A percentile compares a stretch with the other conserved stretches of the same genome.
Conservation (phyloP, 2,797 vertebrate genomes). For the Nyctalus aviator region DNA sequence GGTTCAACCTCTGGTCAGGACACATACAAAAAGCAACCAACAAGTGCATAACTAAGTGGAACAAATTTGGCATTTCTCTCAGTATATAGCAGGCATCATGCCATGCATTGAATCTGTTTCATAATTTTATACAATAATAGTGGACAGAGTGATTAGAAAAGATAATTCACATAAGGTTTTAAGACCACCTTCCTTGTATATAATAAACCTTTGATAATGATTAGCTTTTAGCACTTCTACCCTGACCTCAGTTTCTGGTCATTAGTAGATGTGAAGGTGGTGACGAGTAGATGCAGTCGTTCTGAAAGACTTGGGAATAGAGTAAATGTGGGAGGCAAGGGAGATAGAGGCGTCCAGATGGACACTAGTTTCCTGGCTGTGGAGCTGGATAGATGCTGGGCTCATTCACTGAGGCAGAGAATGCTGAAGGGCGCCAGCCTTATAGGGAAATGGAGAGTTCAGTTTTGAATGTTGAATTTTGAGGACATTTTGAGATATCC, state of each 20-base stretch:
- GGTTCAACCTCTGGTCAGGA: not conserved
- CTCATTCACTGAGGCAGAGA: not conserved
- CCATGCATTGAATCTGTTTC: not conserved
- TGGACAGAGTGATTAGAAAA: not conserved
- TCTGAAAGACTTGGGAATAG: not conserved
- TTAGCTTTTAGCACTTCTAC: constrained; percentile 34
- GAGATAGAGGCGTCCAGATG: not conserved
- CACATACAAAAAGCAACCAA: not conserved
- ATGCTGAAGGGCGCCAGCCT: not conserved
- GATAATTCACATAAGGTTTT: not conserved
- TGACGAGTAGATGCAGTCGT: not conserved
- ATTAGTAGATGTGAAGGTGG: not conserved
- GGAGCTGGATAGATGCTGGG: not conserved
- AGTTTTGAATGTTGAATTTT: not conserved
- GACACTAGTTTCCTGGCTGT: not conserved
- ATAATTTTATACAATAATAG: not conserved
- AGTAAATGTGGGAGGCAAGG: not conserved
- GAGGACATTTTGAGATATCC: not conserved
- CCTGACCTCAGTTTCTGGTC: not conserved
- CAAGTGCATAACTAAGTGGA: not conserved
- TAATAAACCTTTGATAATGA: not conserved
- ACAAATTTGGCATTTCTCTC: not conserved
- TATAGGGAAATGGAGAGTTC: not conserved
- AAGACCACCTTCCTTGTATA: not conserved
- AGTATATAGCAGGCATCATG: not conserved